A percentile compares a stretch with the other conserved stretches of the same genome.
phyloP scores from a whole-genome alignment of 2,888 invertebrate species.

The Caradrina kadenii region DNA sequence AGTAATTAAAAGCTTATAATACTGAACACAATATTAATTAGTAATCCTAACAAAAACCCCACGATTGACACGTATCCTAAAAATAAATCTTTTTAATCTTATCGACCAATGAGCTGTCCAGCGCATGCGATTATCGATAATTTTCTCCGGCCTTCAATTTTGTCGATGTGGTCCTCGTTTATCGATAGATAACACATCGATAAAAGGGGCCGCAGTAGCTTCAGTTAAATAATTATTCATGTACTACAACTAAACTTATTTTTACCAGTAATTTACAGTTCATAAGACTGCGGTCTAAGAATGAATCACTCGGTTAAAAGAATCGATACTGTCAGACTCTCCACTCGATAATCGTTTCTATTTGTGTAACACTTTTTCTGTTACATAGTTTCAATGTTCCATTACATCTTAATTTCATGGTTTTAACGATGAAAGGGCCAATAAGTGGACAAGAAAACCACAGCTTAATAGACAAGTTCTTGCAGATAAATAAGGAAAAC shows the following conservation, averaged over 20 bases:
- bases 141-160: constrained; percentile 50
- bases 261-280: constrained; percentile 2
- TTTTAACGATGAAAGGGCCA: constrained; percentile 37
- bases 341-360: constrained; percentile 22
- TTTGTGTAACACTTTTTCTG: constrained; percentile 38
- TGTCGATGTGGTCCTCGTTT: constrained; percentile 43
- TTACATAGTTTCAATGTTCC: constrained; percentile 31
- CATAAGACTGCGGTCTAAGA: not conserved
- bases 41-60: constrained; percentile 8
- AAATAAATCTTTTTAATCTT: constrained; percentile 50
- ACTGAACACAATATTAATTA: constrained; percentile 6
- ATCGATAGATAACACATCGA: constrained; percentile 58
- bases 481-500: constrained; percentile 48
- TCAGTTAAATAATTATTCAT: constrained; percentile 48
- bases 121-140: constrained; percentile 46
- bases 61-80: constrained; percentile 40
- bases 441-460: constrained; percentile 39
- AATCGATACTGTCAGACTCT: constrained; percentile 14
- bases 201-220: constrained; percentile 62
- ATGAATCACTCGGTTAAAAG: constrained; percentile 31
- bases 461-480: constrained; percentile 16
- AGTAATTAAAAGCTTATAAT: constrained; percentile 20
- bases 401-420: constrained; percentile 58
- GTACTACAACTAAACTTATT: constrained; percentile 37
- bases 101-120: constrained; percentile 48